Evolutionary conservation across 2,888 invertebrate genomes (phyloP).

Genomic region (Schizotus pectinicornis): DNA sequence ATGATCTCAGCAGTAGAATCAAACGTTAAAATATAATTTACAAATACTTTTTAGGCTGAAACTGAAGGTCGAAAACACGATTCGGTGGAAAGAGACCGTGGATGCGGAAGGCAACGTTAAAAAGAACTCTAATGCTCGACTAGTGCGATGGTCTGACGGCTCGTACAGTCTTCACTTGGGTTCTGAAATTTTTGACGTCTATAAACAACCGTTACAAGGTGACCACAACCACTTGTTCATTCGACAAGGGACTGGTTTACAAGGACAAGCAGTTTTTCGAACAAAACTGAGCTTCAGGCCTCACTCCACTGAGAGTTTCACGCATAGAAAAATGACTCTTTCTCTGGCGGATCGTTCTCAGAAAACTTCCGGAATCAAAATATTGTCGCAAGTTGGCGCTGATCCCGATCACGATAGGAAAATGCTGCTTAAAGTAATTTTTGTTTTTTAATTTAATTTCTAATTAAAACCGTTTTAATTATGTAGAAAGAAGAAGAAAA

Average conservation of each 20-base stretch:
- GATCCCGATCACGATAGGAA: conserved; percentile 94
- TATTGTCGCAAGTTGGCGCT: conserved; percentile 89
- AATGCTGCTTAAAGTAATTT: conserved; percentile 83
- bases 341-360: conserved; percentile 94
- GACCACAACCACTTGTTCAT: conserved; percentile 98
- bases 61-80: conserved; percentile 96
- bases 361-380: conserved; percentile 94
- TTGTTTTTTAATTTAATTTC: not conserved
- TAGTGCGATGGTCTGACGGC: conserved; percentile 98
- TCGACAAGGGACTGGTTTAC: conserved; percentile 96
- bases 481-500: conserved; percentile 94
- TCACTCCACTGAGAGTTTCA: conserved; percentile 98
- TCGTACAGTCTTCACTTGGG: conserved; percentile 97
- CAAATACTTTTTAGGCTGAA: conserved; percentile 68
- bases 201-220: conserved; percentile 91
- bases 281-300: conserved; percentile 97
- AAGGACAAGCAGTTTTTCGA: conserved; percentile 96
- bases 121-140: conserved; percentile 92
- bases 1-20: too few species aligned
- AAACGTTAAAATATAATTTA: too few species aligned
- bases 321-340: conserved; percentile 98
- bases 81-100: conserved; percentile 89
- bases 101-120: conserved; percentile 81
- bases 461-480: conserved; percentile 5
- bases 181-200: conserved; percentile 97